Conservation (phyloP, 2,113 vertebrate genomes). For the Pseudorhombus dupliciocellatus region DNA sequence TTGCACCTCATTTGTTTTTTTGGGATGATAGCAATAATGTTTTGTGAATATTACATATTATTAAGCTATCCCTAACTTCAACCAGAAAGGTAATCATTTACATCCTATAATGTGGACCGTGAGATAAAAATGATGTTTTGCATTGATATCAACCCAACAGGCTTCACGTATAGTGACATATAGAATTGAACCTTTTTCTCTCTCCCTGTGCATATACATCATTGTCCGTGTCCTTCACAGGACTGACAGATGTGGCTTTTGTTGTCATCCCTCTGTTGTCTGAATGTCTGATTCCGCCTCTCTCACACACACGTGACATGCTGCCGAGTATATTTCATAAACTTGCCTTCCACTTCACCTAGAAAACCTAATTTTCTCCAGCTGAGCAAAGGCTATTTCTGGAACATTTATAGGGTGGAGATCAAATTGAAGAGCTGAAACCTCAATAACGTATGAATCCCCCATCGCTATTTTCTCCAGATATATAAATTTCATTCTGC, state of each 20-base stretch:
- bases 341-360: slow-evolving; percentile 62
- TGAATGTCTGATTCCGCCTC: slow-evolving; percentile 6
- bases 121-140: no score
- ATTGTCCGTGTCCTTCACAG: not conserved
- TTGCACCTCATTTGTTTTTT: no score
- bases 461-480: slow-evolving; percentile 16
- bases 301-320: slow-evolving; percentile 24
- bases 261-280: slow-evolving; percentile 33
- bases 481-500: slow-evolving; percentile 15
- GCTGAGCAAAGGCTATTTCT: slow-evolving; percentile 65
- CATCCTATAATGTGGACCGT: no score
- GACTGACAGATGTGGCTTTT: slow-evolving; percentile 25
- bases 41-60: no score
- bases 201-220: not conserved
- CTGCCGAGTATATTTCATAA: slow-evolving; percentile 61
- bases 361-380: slow-evolving; percentile 72
- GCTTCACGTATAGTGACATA: no score
- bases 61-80: no score
- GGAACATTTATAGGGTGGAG: slow-evolving; percentile 68
- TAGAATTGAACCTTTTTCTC: not conserved
- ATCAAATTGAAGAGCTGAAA: slow-evolving; percentile 68
- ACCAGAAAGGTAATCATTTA: no score
- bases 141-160: no score
- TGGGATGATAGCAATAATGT: no score
- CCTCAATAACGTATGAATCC: slow-evolving; percentile 53